A percentile compares a stretch with the other conserved stretches of the same genome.
Evolutionary conservation across 2,797 vertebrate genomes (phyloP).

Genomic region (Fundulus diaphanus): DNA sequence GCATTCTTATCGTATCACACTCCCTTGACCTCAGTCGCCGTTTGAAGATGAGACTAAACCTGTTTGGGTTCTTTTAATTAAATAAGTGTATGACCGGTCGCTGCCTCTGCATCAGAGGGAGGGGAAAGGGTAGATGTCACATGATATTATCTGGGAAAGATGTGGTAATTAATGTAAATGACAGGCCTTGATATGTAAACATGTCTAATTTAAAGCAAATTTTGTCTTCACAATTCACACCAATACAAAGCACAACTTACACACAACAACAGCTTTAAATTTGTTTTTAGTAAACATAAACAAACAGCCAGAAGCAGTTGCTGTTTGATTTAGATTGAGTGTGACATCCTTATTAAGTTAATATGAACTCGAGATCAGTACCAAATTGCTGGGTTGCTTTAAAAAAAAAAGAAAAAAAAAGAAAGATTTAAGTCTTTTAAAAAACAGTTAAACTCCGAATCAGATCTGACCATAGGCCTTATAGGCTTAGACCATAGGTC

Average conservation of each 20-base stretch:
- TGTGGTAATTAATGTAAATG: constrained; percentile 72
- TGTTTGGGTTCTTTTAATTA: constrained; percentile 73
- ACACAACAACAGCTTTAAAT: constrained; percentile 55
- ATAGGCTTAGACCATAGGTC: too few relatives aligned
- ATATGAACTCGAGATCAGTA: constrained; percentile 47
- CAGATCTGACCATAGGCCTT: not conserved
- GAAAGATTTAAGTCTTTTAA: constrained; percentile 12
- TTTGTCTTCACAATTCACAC: constrained; percentile 37
- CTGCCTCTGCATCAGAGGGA: constrained; percentile 61
- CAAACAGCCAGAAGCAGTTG: constrained; percentile 42
- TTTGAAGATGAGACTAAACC: constrained; percentile 44
- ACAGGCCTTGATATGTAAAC: constrained; percentile 71
- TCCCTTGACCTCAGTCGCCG: constrained; percentile 20
- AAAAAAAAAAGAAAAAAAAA: too few relatives aligned
- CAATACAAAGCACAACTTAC: constrained; percentile 29
- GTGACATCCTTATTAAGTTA: constrained; percentile 61
- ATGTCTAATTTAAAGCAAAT: constrained; percentile 61
- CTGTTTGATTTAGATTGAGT: constrained; percentile 60
- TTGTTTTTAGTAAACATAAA: constrained; percentile 56
- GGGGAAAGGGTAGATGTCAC: constrained; percentile 64
- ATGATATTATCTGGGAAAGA: constrained; percentile 67
- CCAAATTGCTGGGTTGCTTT: constrained; percentile 24
- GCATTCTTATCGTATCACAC: constrained; percentile 39
- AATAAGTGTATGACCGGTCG: constrained; percentile 69
- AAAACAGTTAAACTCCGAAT: not conserved